Percentiles rank a stretch among this genome's conserved stretches.
These are phyloP conservation scores for Goniozus legneri DNA, from an alignment of 1,140 invertebrate genomes.

Conservation along the genomic window DNA sequence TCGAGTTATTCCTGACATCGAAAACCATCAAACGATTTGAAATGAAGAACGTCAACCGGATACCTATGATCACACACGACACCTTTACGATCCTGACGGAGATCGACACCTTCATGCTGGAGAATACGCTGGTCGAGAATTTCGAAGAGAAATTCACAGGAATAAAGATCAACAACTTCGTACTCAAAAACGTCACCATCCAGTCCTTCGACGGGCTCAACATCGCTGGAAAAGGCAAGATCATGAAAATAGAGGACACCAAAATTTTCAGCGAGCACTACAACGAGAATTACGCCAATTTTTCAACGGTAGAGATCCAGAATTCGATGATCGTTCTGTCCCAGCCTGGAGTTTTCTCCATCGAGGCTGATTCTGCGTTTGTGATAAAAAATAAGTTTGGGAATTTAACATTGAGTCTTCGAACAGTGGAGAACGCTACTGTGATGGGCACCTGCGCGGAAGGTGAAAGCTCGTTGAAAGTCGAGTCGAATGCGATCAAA, in stretches of 20 bases:
- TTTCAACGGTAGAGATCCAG: conserved; percentile 24
- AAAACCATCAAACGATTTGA: conserved; percentile 19
- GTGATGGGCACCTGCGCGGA: conserved; percentile 31
- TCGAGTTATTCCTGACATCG: conserved; percentile 22
- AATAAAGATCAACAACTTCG: conserved; percentile 18
- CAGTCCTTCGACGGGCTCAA: conserved; percentile 19
- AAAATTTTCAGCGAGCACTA: conserved; percentile 11
- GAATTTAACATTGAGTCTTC: conserved; percentile 30
- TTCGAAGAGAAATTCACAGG: conserved; percentile 30
- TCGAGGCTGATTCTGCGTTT: conserved; percentile 17
- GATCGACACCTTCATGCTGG: conserved; percentile 27
- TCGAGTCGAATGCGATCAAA: conserved; percentile 23
- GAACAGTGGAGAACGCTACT: conserved; percentile 12
- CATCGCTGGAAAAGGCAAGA: conserved; percentile 22
- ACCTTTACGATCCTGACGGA: conserved; percentile 18
- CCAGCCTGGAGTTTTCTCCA: conserved; percentile 24
- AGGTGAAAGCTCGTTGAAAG: conserved; percentile 33
- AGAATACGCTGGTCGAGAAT: conserved; percentile 23
- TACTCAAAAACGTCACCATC: conserved; percentile 33
- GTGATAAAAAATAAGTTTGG: conserved; percentile 26
- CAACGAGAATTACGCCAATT: conserved; percentile 27
- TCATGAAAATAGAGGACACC: conserved; percentile 19
- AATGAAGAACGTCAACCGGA: conserved; percentile 26
- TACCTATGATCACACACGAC: conserved; percentile 23
- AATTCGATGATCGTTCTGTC: conserved; percentile 29